Evolutionary conservation across 2,888 invertebrate species (phyloP).

Genomic region (Synanthedon myopaeformis): DNA sequence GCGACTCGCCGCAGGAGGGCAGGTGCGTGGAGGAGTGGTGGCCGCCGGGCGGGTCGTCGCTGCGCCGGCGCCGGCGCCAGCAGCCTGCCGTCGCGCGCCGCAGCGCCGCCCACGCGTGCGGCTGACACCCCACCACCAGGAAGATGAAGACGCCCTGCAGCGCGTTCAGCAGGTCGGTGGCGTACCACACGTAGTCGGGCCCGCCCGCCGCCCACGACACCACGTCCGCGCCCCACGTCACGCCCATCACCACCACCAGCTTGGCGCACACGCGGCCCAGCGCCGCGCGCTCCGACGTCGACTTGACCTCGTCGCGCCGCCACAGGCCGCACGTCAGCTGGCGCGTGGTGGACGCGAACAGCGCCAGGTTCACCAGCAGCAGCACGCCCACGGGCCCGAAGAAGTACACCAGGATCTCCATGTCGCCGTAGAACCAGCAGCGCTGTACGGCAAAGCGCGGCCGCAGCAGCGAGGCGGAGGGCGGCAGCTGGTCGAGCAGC

Average conservation of each 20-base stretch:
- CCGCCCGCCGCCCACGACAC: conserved; percentile 87
- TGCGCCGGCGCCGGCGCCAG: conserved; percentile 68
- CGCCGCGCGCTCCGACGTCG: conserved; percentile 79
- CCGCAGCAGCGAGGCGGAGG: conserved; percentile 72
- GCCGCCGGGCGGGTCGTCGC: conserved; percentile 48
- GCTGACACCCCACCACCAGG: conserved; percentile 89
- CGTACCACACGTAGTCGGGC: conserved; percentile 84
- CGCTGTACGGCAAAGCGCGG: conserved; percentile 83
- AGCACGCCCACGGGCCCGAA: conserved; percentile 86
- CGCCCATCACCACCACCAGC: conserved; percentile 76
- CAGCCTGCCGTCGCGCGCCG: conserved; percentile 36
- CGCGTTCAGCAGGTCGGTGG: conserved; percentile 87
- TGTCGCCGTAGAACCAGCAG: conserved; percentile 88
- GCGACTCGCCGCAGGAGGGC: conserved; percentile 84
- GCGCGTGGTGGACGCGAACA: conserved; percentile 84
- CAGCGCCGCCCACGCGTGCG: conserved; percentile 74
- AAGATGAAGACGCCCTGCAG: conserved; percentile 91
- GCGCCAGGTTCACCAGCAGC: conserved; percentile 80
- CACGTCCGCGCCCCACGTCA: conserved; percentile 78
- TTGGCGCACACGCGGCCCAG: conserved; percentile 87
- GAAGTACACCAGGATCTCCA: conserved; percentile 87
- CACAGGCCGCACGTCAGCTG: conserved; percentile 89
- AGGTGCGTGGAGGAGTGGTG: conserved; percentile 82
- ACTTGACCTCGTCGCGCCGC: conserved; percentile 90
- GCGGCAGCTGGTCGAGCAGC: conserved; percentile 76